These are phyloP conservation scores for Griposia aprilina DNA, from an alignment of 2,888 invertebrate species.

Conservation along the genomic window DNA sequence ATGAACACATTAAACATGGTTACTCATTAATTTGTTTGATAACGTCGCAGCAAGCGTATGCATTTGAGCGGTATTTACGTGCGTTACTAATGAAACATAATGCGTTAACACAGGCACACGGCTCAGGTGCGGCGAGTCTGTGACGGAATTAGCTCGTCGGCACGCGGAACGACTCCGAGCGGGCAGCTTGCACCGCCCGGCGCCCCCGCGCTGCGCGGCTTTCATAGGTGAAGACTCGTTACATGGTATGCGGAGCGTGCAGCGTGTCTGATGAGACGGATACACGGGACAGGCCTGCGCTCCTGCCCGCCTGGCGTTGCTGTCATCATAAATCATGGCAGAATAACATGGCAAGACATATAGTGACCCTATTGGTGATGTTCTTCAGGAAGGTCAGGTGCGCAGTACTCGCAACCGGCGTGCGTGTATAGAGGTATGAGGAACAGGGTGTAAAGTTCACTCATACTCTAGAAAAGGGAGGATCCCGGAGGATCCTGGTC, in stretches of 20 bases:
- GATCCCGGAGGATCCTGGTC: no score
- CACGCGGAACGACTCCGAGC: slow-evolving; percentile 35
- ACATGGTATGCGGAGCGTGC: slow-evolving; percentile 4
- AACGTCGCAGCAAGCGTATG: slow-evolving; percentile 1
- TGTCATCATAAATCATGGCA: neutral
- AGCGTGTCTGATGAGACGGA: neutral
- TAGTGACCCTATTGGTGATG: no score
- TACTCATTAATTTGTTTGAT: slow-evolving; percentile 27
- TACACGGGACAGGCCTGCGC: neutral
- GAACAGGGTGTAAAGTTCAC: no score
- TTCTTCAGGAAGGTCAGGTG: no score
- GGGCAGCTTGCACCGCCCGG: neutral
- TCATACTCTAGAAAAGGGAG: no score
- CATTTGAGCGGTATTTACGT: neutral
- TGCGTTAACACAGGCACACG: slow-evolving; percentile 6
- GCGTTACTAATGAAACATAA: slow-evolving; percentile 24
- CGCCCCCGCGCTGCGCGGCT: neutral
- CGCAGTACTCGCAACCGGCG: no score
- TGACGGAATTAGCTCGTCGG: slow-evolving; percentile 37
- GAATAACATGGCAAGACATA: no score
- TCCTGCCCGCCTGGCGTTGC: neutral
- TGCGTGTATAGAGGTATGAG: no score
- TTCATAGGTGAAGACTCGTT: neutral
- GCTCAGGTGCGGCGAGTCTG: neutral
- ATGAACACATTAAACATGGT: slow-evolving; percentile 10